phyloP scores from a whole-genome alignment of 1,140 invertebrate species.

The Neelides sp. region DNA sequence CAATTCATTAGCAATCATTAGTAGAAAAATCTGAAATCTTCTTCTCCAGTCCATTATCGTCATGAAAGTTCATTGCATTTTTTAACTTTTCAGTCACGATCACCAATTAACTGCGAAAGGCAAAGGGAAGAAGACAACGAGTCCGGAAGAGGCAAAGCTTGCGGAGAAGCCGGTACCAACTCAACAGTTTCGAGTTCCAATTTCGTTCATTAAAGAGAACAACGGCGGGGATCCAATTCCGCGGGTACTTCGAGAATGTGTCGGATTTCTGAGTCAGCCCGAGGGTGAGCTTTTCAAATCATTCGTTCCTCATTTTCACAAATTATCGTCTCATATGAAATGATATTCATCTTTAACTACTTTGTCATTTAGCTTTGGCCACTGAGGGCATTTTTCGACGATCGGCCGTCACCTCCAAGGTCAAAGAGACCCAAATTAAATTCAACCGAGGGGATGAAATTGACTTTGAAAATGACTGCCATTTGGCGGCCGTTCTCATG shows the following conservation, averaged over 20 bases:
- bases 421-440: slow-evolving; percentile 69
- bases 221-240: slow-evolving; percentile 70
- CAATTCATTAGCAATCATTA: too few relatives aligned
- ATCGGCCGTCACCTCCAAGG: slow-evolving; percentile 66
- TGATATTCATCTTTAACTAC: slow-evolving; percentile 25
- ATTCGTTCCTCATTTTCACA: background rate
- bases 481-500: slow-evolving; percentile 82
- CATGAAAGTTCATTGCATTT: too few relatives aligned
- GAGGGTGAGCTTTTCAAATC: slow-evolving; percentile 56
- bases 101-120: slow-evolving; percentile 50
- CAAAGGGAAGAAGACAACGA: slow-evolving; percentile 36
- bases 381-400: slow-evolving; percentile 90
- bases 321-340: slow-evolving; percentile 16
- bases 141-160: slow-evolving; percentile 17
- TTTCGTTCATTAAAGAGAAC: slow-evolving; percentile 79
- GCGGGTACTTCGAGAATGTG: slow-evolving; percentile 72
- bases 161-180: slow-evolving; percentile 44
- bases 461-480: slow-evolving; percentile 66
- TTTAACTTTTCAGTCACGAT: slow-evolving; percentile 50
- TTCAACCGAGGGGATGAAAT: slow-evolving; percentile 74
- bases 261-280: slow-evolving; percentile 75
- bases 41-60: too few relatives aligned
- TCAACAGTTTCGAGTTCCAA: slow-evolving; percentile 84
- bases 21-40: too few relatives aligned
- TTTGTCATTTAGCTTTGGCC: slow-evolving; percentile 64